Evolutionary conservation across 2,113 vertebrate genomes (phyloP).

Genomic region (Elgaria multicarinata): DNA sequence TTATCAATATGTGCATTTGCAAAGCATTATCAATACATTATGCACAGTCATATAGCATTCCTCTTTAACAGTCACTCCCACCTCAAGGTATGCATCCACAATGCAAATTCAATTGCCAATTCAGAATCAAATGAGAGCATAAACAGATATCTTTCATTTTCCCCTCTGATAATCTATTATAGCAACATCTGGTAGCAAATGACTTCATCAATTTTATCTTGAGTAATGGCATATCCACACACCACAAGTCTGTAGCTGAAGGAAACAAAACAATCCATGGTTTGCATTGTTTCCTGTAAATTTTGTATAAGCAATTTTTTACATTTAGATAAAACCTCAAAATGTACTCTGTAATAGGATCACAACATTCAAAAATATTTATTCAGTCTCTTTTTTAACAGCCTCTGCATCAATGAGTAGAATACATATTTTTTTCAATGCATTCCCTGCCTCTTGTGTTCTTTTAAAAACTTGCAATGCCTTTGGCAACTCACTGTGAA

Average conservation of each 20-base stretch:
- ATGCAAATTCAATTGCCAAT: slow-evolving; percentile 23
- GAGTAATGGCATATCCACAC: not conserved
- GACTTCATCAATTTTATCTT: slow-evolving; percentile 19
- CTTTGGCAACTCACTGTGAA: not conserved
- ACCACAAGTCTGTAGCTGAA: slow-evolving; percentile 30
- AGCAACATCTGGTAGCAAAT: not conserved
- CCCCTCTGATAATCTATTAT: not conserved
- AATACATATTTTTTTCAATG: not conserved
- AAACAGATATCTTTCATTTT: slow-evolving; percentile 28
- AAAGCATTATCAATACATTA: slow-evolving; percentile 59
- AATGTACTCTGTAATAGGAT: slow-evolving; percentile 30
- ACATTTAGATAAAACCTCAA: slow-evolving; percentile 25
- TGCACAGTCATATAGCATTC: slow-evolving; percentile 13
- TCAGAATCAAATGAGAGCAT: slow-evolving; percentile 7
- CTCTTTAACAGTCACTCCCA: not conserved
- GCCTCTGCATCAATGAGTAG: slow-evolving; percentile 1
- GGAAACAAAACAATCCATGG: slow-evolving; percentile 15
- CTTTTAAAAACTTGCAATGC: not conserved
- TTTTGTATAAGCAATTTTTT: not conserved
- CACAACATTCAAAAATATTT: slow-evolving; percentile 19
- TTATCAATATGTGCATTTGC: slow-evolving; percentile 58
- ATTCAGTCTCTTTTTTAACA: not conserved
- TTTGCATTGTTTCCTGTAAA: slow-evolving; percentile 22
- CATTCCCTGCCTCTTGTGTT: not conserved
- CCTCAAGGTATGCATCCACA: not conserved